phyloP scores from a whole-genome alignment of 1,140 invertebrate genomes.

The Aphidius gifuensis region DNA sequence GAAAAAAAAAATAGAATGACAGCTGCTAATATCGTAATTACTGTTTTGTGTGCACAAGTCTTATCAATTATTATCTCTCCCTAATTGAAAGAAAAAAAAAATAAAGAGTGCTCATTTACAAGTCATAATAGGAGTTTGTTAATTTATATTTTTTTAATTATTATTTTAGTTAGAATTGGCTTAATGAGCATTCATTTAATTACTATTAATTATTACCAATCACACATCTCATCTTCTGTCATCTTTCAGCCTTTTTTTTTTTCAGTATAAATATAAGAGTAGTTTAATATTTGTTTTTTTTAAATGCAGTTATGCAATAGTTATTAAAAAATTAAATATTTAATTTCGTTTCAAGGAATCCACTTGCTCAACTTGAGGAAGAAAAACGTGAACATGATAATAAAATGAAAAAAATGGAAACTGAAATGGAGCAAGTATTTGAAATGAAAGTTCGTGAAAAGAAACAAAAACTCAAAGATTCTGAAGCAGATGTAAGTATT shows the following conservation, averaged over 20 bases:
- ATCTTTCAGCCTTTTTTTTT: constrained; percentile 11
- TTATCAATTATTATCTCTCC: constrained; percentile 39
- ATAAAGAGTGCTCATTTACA: neutral
- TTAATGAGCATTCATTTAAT: neutral
- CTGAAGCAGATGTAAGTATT: constrained; percentile 76
- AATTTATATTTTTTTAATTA: constrained; percentile 10
- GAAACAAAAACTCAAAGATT: constrained; percentile 89
- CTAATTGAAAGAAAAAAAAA: neutral
- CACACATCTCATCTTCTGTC: too few species aligned
- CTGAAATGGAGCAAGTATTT: constrained; percentile 93
- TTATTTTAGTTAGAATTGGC: constrained; percentile 21
- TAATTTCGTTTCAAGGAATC: constrained; percentile 72
- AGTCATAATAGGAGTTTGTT: neutral
- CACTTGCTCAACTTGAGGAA: constrained; percentile 95
- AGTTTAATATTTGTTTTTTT: neutral
- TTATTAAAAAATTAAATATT: neutral
- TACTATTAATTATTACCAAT: constrained; percentile 1
- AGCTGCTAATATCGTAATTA: constrained; percentile 42
- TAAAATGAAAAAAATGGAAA: constrained; percentile 96
- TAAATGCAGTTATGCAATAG: neutral
- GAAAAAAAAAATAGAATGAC: constrained; percentile 24
- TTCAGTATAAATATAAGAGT: constrained; percentile 7
- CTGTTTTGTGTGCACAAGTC: constrained; percentile 58
- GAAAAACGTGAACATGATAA: constrained; percentile 93
- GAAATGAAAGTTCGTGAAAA: constrained; percentile 86